These are phyloP conservation scores for Naso thynnoides DNA, from an alignment of 2,797 vertebrate species.

Conservation along the genomic window DNA sequence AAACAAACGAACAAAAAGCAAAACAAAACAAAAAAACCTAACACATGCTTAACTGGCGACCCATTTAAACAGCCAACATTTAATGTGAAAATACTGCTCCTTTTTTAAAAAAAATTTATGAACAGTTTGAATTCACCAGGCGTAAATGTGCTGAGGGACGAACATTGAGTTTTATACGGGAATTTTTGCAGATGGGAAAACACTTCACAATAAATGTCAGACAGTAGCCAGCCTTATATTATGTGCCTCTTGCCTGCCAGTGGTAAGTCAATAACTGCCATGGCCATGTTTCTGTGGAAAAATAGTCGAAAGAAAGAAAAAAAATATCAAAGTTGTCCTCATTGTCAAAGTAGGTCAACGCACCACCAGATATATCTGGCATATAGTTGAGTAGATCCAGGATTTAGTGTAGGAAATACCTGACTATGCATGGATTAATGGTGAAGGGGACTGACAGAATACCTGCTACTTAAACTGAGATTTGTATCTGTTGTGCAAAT, in stretches of 20 bases:
- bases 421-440: background rate
- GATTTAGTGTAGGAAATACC: constrained; percentile 4
- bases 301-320: constrained; percentile 18
- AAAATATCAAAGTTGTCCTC: constrained; percentile 13
- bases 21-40: too few relatives aligned
- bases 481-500: background rate
- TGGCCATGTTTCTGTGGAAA: constrained; percentile 36
- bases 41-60: constrained; percentile 9
- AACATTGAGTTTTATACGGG: constrained; percentile 13
- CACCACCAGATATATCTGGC: background rate
- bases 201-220: constrained; percentile 34
- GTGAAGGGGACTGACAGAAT: too few relatives aligned
- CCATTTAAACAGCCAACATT: background rate
- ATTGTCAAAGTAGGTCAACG: constrained; percentile 36
- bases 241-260: constrained; percentile 11
- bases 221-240: constrained; percentile 17
- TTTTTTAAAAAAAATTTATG: too few relatives aligned
- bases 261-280: constrained; percentile 37
- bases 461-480: background rate
- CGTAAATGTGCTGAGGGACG: background rate
- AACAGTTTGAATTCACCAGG: constrained; percentile 9
- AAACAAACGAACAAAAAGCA: too few relatives aligned
- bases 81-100: too few relatives aligned
- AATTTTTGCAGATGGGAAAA: constrained; percentile 42
- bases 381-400: background rate